Evolutionary conservation across 2,888 invertebrate species (phyloP), one percentile per base, ranked within the genome.

Genomic region (Drosophila merina): DNA sequence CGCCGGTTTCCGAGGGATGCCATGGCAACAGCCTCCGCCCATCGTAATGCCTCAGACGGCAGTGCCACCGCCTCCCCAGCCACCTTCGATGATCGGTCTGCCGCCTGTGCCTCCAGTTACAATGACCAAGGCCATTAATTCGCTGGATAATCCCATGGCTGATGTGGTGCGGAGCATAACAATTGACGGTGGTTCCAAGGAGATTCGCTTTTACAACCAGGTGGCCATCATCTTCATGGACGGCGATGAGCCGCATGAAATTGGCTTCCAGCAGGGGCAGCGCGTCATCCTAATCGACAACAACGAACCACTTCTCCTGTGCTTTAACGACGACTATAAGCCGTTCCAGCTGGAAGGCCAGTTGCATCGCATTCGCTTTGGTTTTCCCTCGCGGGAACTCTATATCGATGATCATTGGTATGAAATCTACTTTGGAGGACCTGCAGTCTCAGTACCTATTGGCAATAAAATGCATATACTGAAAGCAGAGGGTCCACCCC

Each of bases 361-460:
- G 88, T 92, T 94, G 4, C 96, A 96, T 89, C 94, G 95, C 70
- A 95, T 99, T 38, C 94, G 96, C 77, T 95, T 98, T 77, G 99
- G 99, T 12, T 97, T 97, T 9, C 98, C 98, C 0, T 97, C 98
- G 0, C 93, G 98, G 57, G 98, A 99, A 88, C 92, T 99, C 36
- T 97, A 95, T 85, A 95, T 99, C 50, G 97, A 99, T 89, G 96
- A 96, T 7, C 93, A 95, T 69, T 96, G 97, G 93, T 98, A 95
- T 90, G 98, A 98, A 90, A 97, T 97, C 82, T 96, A 96, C 91
- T 99, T 99, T 90, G 97, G 97, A 33, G 98, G 97, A 0, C 95
- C 96, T 48, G 95, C 97, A 0, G 94, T 97, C 50, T 94, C 94
- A 1, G 95, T 98, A 8, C 95, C 96, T 45, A 93, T 99, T 38